phyloP scores from a whole-genome alignment of 2,888 invertebrate genomes.

The Chorisops tibialis region DNA sequence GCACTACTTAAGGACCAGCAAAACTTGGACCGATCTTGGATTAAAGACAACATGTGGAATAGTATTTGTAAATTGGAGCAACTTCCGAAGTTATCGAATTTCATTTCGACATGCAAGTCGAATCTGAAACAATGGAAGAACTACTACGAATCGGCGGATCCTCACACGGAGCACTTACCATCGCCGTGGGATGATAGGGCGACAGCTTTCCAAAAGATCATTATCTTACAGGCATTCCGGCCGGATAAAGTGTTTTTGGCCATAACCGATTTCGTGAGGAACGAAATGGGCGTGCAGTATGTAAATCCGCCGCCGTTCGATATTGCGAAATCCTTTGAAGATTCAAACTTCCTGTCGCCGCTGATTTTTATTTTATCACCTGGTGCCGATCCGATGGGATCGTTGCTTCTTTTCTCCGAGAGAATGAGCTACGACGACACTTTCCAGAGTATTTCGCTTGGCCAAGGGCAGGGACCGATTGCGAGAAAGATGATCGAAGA shows the following conservation, averaged over 20 bases:
- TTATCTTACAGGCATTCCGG: slow-evolving; percentile 74
- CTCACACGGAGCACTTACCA: slow-evolving; percentile 68
- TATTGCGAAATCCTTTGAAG: slow-evolving; percentile 73
- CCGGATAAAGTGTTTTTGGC: slow-evolving; percentile 81
- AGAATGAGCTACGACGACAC: slow-evolving; percentile 70
- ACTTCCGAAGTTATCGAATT: slow-evolving; percentile 60
- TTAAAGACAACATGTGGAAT: slow-evolving; percentile 76
- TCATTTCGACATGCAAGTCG: slow-evolving; percentile 60
- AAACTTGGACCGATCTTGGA: slow-evolving; percentile 79
- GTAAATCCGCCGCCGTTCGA: slow-evolving; percentile 85
- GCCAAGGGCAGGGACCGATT: slow-evolving; percentile 84
- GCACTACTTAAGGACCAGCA: neutral
- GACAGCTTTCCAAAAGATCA: slow-evolving; percentile 71
- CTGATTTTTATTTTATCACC: slow-evolving; percentile 86
- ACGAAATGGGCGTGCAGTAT: slow-evolving; percentile 71
- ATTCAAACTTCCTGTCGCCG: slow-evolving; percentile 74
- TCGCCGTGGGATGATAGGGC: slow-evolving; percentile 61
- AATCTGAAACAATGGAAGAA: slow-evolving; percentile 57
- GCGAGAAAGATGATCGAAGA: slow-evolving; percentile 73
- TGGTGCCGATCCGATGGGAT: slow-evolving; percentile 75
- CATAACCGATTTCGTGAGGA: slow-evolving; percentile 70
- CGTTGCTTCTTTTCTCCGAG: slow-evolving; percentile 65
- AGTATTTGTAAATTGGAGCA: slow-evolving; percentile 71
- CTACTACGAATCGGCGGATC: slow-evolving; percentile 66
- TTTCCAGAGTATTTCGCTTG: slow-evolving; percentile 79